A percentile compares a stretch with the other conserved stretches of the same genome.
These are phyloP conservation scores for Kryptolebias ocellatus DNA, from an alignment of 2,797 vertebrate species.

Conservation along the genomic window DNA sequence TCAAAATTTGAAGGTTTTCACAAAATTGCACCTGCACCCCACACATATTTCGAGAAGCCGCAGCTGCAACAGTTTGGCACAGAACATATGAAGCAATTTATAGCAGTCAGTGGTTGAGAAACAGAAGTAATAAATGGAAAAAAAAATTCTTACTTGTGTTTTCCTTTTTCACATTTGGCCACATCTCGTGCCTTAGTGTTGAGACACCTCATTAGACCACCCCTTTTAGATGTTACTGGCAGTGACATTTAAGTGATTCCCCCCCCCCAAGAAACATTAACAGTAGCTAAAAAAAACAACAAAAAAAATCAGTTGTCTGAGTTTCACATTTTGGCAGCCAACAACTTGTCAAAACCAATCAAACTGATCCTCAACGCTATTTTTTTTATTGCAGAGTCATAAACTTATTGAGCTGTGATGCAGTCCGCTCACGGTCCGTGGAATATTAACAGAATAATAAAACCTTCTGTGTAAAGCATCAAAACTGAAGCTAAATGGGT, in stretches of 20 bases:
- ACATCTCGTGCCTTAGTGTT: not conserved
- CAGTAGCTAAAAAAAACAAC: not conserved
- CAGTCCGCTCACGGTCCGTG: no score
- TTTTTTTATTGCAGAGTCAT: not conserved
- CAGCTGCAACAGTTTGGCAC: constrained; percentile 23
- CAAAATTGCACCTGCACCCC: constrained; percentile 36
- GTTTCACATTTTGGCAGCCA: not conserved
- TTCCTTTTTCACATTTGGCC: constrained; percentile 17
- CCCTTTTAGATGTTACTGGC: not conserved
- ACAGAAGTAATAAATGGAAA: constrained; percentile 52
- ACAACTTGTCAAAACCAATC: not conserved
- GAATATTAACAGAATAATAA: no score
- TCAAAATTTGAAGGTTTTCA: constrained; percentile 17
- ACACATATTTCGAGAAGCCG: constrained; percentile 59
- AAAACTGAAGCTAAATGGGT: not conserved
- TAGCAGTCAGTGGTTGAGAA: constrained; percentile 43
- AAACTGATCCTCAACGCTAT: not conserved
- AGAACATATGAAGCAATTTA: constrained; percentile 50
- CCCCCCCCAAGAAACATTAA: not conserved
- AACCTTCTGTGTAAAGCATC: no score
- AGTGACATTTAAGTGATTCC: constrained; percentile 1
- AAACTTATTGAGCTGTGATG: not conserved
- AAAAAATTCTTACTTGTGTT: constrained; percentile 26
- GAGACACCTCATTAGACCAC: not conserved
- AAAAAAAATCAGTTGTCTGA: not conserved